Percentiles rank a stretch among this genome's conserved stretches.
Evolutionary conservation across 2,113 vertebrate species (phyloP).

Genomic region (Silurus meridionalis): DNA sequence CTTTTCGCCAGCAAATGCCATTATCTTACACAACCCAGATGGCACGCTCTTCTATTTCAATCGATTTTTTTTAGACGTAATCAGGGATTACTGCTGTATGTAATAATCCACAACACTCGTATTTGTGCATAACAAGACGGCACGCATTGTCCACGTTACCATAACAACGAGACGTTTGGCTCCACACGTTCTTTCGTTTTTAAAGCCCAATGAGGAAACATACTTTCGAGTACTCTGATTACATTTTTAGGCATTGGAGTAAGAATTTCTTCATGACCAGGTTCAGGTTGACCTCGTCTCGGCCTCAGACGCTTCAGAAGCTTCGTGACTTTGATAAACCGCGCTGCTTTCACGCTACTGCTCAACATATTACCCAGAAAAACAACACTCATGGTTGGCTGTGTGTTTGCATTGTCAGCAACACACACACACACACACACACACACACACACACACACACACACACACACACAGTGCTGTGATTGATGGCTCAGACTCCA

Average conservation of each 20-base stretch:
- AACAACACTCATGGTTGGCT: background rate
- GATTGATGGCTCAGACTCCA: conserved; percentile 29
- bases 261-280: background rate
- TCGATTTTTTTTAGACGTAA: background rate
- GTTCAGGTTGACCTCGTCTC: background rate
- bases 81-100: background rate
- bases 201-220: background rate
- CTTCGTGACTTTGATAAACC: background rate
- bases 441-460: conserved; percentile 2
- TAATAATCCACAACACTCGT: background rate
- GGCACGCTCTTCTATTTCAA: background rate
- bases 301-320: background rate
- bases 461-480: background rate
- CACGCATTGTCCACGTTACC: background rate
- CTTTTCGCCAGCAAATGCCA: conserved; percentile 27
- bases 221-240: background rate
- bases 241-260: background rate
- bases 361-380: background rate
- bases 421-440: background rate
- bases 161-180: background rate
- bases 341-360: background rate
- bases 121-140: background rate
- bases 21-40: conserved; percentile 35
- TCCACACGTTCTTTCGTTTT: background rate
- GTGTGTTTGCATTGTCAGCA: background rate